A percentile compares a stretch with the other conserved stretches of the same genome.
phyloP scores from a whole-genome alignment of 37 sponge, comb jelly and placozoan genomes.

The Chondrilla cf. caribensis region DNA sequence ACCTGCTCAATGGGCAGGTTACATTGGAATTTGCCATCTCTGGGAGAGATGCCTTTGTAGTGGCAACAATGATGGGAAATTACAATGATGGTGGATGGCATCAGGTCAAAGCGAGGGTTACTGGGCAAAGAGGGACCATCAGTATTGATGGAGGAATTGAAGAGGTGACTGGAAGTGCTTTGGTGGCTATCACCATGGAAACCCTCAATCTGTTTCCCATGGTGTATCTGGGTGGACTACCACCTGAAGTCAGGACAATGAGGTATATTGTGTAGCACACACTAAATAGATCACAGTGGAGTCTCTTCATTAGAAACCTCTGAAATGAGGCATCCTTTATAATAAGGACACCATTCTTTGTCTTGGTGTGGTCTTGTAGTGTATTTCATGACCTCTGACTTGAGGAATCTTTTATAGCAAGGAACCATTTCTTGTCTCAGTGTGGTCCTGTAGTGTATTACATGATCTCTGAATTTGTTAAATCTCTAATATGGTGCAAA shows the following conservation, averaged over 20 bases:
- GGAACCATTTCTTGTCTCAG: too few relatives aligned
- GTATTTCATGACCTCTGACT: too few relatives aligned
- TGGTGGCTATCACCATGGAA: conserved; percentile 4
- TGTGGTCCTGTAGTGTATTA: too few relatives aligned
- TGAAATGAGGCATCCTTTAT: too few relatives aligned
- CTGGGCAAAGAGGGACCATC: not conserved
- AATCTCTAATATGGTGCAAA: too few relatives aligned
- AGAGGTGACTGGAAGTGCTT: not conserved
- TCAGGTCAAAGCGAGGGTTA: not conserved
- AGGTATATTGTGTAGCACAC: not conserved
- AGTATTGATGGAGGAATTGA: conserved; percentile 11
- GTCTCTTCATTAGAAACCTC: too few relatives aligned
- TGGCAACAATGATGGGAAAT: not conserved
- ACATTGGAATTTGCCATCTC: not conserved
- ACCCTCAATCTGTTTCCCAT: not conserved
- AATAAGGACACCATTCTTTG: too few relatives aligned
- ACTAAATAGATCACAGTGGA: too few relatives aligned
- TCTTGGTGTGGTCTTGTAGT: too few relatives aligned
- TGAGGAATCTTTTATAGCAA: too few relatives aligned
- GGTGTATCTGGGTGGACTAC: conserved; percentile 34
- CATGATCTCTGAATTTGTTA: too few relatives aligned
- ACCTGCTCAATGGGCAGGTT: not conserved
- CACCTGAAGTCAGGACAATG: not conserved
- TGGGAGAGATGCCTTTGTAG: not conserved
- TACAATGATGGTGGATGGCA: conserved; percentile 44